Evolutionary conservation across 2,888 invertebrate species (phyloP).

Genomic region (Pyrgus malvae): DNA sequence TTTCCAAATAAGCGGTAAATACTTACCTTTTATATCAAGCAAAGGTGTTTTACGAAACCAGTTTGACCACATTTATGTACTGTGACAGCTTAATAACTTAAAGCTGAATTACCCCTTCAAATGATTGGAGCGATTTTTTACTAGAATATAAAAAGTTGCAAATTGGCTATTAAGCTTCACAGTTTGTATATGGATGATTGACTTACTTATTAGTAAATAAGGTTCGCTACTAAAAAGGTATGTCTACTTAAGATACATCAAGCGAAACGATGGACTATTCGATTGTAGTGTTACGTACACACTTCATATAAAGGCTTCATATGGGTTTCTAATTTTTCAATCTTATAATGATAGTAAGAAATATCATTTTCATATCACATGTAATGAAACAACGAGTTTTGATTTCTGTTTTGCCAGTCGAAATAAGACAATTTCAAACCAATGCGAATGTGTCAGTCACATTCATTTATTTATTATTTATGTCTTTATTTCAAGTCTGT

Average conservation of each 20-base stretch:
- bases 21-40: neutral
- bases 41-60: neutral
- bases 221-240: neutral
- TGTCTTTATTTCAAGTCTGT: too few relatives aligned
- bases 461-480: too few relatives aligned
- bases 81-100: conserved; percentile 2
- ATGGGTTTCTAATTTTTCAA: too few relatives aligned
- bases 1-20: too few relatives aligned
- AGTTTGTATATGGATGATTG: conserved; percentile 1
- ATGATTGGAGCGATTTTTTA: neutral
- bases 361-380: too few relatives aligned
- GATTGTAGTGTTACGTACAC: too few relatives aligned
- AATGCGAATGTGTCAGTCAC: too few relatives aligned
- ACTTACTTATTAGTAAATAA: neutral
- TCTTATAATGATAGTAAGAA: too few relatives aligned
- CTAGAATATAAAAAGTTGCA: neutral
- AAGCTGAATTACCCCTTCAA: neutral
- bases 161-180: neutral
- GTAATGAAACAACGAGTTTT: too few relatives aligned
- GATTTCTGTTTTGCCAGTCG: too few relatives aligned
- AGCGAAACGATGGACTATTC: neutral
- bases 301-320: too few relatives aligned
- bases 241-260: neutral
- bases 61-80: neutral
- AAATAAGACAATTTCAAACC: too few relatives aligned